A percentile compares a stretch with the other conserved stretches of the same genome.
phyloP scores from a whole-genome alignment of 2,113 vertebrate species.

The Elachura formosa region DNA sequence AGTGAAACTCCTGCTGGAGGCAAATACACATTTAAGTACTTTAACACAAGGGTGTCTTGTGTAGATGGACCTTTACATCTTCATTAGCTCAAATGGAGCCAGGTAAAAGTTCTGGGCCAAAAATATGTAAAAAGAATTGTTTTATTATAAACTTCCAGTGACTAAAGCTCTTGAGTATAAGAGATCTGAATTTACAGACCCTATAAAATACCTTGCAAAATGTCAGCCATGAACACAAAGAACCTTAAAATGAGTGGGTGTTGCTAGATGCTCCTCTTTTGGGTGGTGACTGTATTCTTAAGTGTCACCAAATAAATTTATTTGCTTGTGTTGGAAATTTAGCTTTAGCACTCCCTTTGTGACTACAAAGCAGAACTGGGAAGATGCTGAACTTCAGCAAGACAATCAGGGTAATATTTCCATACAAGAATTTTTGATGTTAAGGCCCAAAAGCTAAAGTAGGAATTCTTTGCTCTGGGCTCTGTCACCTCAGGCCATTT shows the following conservation, averaged over 20 bases:
- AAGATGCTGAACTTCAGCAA: background rate
- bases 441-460: background rate
- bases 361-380: background rate
- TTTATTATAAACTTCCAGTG: background rate
- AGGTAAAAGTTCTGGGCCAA: background rate
- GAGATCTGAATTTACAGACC: background rate
- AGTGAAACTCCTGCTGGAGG: background rate
- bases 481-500: background rate
- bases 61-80: background rate
- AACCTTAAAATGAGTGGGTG: background rate
- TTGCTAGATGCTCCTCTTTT: background rate
- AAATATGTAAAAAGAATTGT: background rate
- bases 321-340: background rate
- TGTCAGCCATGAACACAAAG: background rate
- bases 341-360: background rate
- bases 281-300: background rate
- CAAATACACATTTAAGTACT: background rate
- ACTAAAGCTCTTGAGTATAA: background rate
- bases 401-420: background rate
- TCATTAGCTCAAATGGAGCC: background rate
- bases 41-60: background rate
- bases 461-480: background rate
- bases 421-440: background rate
- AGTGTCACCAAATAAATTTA: background rate
- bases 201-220: background rate